These are phyloP conservation scores for Uropetala carovei DNA, from an alignment of 2,888 invertebrate genomes.

Conservation along the genomic window DNA sequence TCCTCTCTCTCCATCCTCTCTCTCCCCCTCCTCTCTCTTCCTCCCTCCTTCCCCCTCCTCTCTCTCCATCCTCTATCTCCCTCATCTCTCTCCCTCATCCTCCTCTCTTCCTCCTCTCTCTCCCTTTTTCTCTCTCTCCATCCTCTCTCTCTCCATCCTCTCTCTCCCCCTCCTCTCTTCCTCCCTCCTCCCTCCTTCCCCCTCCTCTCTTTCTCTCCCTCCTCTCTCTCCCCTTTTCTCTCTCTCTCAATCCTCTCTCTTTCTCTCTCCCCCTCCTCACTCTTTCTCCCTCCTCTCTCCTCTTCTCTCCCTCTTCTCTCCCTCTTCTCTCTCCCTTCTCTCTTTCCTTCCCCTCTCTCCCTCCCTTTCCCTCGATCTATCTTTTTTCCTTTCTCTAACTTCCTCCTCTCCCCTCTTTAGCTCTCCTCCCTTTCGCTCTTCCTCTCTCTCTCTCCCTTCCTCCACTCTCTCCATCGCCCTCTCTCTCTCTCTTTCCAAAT, in stretches of 20 bases:
- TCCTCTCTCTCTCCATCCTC: background rate
- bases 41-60: background rate
- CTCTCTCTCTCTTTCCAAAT: too few species aligned
- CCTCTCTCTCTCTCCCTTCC: too few species aligned
- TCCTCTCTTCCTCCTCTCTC: slow-evolving; percentile 5
- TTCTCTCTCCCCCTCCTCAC: background rate
- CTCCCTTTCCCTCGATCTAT: background rate
- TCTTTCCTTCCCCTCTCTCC: background rate
- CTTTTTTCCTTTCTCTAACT: too few species aligned
- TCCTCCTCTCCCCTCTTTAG: too few species aligned
- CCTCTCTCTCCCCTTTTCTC: background rate
- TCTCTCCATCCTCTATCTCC: background rate
- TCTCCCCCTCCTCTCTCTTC: background rate
- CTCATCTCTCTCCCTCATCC: background rate
- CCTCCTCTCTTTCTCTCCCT: background rate
- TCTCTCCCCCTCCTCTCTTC: background rate
- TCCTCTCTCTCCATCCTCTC: background rate
- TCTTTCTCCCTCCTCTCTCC: background rate
- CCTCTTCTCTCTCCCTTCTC: background rate
- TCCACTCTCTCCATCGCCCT: too few species aligned
- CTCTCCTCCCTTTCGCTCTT: too few species aligned
- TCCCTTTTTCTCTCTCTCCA: background rate
- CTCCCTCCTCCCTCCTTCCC: background rate
- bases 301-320: background rate
- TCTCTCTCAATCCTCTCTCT: background rate